Conservation (phyloP, 2,113 vertebrate genomes). For the Oryctolagus cuniculus region DNA sequence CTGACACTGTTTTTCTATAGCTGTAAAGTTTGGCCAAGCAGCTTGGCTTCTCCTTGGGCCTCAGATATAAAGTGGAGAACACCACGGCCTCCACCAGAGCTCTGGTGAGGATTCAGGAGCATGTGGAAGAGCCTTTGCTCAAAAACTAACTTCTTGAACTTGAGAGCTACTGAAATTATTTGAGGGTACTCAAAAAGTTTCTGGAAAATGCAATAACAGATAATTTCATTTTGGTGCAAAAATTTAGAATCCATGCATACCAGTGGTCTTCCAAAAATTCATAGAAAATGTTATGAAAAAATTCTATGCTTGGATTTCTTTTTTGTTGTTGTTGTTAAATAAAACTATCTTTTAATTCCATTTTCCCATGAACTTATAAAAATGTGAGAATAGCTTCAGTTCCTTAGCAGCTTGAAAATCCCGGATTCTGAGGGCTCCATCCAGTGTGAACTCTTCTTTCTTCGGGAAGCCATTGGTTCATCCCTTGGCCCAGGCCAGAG, state of each 20-base stretch:
- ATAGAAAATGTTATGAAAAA: not conserved
- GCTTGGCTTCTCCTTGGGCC: conserved; percentile 41
- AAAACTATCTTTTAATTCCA: too few relatives aligned
- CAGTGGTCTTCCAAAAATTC: not conserved
- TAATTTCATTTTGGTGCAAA: too few relatives aligned
- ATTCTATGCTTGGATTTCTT: too few relatives aligned
- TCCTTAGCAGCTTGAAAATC: not conserved
- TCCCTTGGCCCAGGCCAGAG: not conserved
- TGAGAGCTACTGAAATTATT: not conserved
- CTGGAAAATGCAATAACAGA: too few relatives aligned
- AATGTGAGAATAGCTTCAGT: not conserved
- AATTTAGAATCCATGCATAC: too few relatives aligned
- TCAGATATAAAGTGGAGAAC: not conserved
- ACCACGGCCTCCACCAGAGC: not conserved
- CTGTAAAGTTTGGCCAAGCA: not conserved
- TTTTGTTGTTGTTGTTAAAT: too few relatives aligned
- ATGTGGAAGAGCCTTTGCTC: not conserved
- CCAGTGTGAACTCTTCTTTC: not conserved
- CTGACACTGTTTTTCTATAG: not conserved
- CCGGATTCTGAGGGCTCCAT: not conserved
- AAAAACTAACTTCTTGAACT: not conserved
- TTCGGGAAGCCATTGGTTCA: not conserved
- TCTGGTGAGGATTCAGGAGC: not conserved
- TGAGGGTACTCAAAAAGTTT: too few relatives aligned
- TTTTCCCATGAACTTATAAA: too few relatives aligned